Evolutionary conservation across 2,888 invertebrate species (phyloP).

Genomic region (Cistogaster globosa): DNA sequence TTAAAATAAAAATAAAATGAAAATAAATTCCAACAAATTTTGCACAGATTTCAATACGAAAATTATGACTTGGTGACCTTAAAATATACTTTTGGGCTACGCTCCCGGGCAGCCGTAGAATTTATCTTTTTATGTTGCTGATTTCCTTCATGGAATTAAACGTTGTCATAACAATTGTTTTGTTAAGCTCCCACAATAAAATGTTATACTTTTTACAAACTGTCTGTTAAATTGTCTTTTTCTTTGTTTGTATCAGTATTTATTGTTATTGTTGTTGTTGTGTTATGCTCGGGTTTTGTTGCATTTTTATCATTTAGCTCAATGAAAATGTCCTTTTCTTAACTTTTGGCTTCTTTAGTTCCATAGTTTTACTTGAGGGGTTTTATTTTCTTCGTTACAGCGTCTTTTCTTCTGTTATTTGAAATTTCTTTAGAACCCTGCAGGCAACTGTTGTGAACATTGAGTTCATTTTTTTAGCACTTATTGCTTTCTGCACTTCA

Average conservation of each 20-base stretch:
- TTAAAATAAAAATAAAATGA: not conserved
- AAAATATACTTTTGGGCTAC: slow-evolving; percentile 19
- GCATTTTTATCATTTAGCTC: slow-evolving; percentile 34
- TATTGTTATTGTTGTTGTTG: not conserved
- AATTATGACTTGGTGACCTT: slow-evolving; percentile 37
- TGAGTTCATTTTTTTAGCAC: slow-evolving; percentile 58
- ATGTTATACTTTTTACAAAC: slow-evolving; percentile 15
- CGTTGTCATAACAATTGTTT: slow-evolving; percentile 53
- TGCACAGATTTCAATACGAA: slow-evolving; percentile 10
- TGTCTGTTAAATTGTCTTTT: slow-evolving; percentile 23
- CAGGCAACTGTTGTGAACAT: slow-evolving; percentile 60
- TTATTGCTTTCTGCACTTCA: slow-evolving; percentile 31
- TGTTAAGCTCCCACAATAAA: slow-evolving; percentile 35
- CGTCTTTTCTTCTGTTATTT: slow-evolving; percentile 20
- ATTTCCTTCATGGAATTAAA: slow-evolving; percentile 63
- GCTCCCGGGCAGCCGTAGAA: slow-evolving; percentile 20
- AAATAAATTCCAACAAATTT: not conserved
- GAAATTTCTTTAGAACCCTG: slow-evolving; percentile 37
- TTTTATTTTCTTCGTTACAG: slow-evolving; percentile 34
- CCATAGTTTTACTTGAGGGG: slow-evolving; percentile 53
- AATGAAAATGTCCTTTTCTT: slow-evolving; percentile 64
- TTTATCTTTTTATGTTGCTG: slow-evolving; percentile 18
- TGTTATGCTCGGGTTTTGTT: not conserved
- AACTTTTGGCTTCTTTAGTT: slow-evolving; percentile 64
- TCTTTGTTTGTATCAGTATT: slow-evolving; percentile 20